Percentiles rank a stretch among this genome's conserved stretches.
These are phyloP conservation scores for Nymphalis c-album DNA, from an alignment of 2,888 invertebrate species.

Conservation along the genomic window DNA sequence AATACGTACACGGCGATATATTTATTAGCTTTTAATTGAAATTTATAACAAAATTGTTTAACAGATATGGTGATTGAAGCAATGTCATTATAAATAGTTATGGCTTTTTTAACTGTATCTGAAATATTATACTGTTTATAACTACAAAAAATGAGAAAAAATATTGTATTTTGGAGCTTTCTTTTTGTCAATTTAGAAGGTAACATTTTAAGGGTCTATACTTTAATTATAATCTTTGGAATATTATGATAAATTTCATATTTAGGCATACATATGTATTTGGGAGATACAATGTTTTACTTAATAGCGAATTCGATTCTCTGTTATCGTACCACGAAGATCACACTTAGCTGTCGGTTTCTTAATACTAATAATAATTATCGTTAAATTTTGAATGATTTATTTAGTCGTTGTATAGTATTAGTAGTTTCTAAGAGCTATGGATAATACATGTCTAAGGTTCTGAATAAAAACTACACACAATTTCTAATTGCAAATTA, in stretches of 20 bases:
- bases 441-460: no score
- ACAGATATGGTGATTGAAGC: not conserved
- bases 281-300: no score
- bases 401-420: no score
- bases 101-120: not conserved
- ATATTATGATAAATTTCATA: not conserved
- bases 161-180: slow-evolving; percentile 51
- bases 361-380: no score
- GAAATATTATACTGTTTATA: not conserved
- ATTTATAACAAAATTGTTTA: not conserved
- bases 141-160: slow-evolving; percentile 51
- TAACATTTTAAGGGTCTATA: slow-evolving; percentile 37
- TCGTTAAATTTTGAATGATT: no score
- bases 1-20: slow-evolving; percentile 14
- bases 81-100: not conserved
- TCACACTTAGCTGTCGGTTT: no score
- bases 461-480: no score
- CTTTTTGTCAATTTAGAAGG: slow-evolving; percentile 58
- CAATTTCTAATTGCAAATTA: no score
- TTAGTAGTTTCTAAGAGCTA: no score
- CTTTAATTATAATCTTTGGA: not conserved
- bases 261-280: not conserved
- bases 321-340: no score
- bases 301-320: no score
- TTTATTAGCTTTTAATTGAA: slow-evolving; percentile 10